Evolutionary conservation across 2,797 vertebrate species (phyloP), one percentile per base, ranked within the genome.

Genomic region (Sebastolobus altivelis): DNA sequence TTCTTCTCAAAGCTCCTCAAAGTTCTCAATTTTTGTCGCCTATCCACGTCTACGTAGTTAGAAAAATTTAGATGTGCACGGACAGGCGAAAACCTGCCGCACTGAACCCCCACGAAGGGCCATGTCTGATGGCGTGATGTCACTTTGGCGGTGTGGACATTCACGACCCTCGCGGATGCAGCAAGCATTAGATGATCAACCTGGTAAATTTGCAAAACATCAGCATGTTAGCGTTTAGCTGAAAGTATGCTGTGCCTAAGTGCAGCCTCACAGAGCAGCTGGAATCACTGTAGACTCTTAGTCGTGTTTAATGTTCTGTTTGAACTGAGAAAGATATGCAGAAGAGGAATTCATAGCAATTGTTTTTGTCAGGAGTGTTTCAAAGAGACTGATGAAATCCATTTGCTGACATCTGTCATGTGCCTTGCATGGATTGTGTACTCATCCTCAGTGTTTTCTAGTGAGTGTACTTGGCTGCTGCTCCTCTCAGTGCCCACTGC

Each of bases 401-500:
- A 68, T 22, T 58, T 58, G 49, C 71, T 69, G 40, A 77, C 73
- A 72, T 88, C 77, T 82, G 65, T 40, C 75, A 35, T 72, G 37
- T 20, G 75, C 55, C 82, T 82, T 87, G 75, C 58, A 27, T 72
- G 54, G 59, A 78, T 76, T 76, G 67, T n/a, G n/a, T 69, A 31
- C 73, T 78, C 20, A 75, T 84, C 81, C 29, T 80, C 40, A 3
- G 73, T 79, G 49, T 60, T 88, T 88, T 73, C 67, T 49, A 31
- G 75, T 29, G 37, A 79, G 68, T 43, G 58, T 74, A 33, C 59
- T 88, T 82, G 83, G 85, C 86, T 65, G 66, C 72, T 71, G 37
- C 20, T 52, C 77, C 73, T 81, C 63, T 52, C 81, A 25, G 69
- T 72, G 80, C 83, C 63, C 79, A 62, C 69, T 87, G 80, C 66